phyloP scores from a whole-genome alignment of 2,113 vertebrate genomes.

The Pongo pygmaeus region DNA sequence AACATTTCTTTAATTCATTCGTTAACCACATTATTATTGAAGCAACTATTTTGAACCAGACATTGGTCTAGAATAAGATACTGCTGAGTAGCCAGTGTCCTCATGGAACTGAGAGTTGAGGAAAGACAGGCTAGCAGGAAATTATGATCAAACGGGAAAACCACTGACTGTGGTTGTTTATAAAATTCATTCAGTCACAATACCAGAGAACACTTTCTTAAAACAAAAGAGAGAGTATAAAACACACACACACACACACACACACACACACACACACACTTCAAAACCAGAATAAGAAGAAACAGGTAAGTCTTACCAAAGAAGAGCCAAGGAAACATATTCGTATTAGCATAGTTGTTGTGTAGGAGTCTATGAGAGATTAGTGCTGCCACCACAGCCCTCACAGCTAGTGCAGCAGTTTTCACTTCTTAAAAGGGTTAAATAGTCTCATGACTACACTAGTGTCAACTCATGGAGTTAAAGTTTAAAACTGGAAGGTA shows the following conservation, averaged over 20 bases:
- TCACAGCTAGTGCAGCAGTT: neutral
- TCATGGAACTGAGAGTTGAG: neutral
- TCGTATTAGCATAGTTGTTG: neutral
- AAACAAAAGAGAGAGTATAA: neutral
- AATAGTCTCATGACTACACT: neutral
- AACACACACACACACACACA: neutral
- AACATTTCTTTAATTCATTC: neutral
- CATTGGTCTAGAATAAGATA: neutral
- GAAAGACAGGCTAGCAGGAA: neutral
- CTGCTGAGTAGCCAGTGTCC: neutral
- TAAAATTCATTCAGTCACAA: neutral
- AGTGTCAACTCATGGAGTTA: neutral
- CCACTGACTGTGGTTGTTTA: neutral
- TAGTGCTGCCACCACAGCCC: neutral
- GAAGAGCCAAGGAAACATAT: neutral
- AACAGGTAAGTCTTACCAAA: neutral
- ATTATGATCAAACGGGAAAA: neutral
- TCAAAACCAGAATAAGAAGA: neutral
- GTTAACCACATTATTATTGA: neutral
- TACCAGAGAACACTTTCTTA: neutral
- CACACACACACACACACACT: neutral
- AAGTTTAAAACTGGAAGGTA: neutral
- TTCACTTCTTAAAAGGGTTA: neutral
- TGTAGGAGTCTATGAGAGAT: neutral
- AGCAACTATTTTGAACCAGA: neutral